A percentile compares a stretch with the other conserved stretches of the same genome.
phyloP scores from a whole-genome alignment of 2,113 vertebrate species.

The Gadus macrocephalus region DNA sequence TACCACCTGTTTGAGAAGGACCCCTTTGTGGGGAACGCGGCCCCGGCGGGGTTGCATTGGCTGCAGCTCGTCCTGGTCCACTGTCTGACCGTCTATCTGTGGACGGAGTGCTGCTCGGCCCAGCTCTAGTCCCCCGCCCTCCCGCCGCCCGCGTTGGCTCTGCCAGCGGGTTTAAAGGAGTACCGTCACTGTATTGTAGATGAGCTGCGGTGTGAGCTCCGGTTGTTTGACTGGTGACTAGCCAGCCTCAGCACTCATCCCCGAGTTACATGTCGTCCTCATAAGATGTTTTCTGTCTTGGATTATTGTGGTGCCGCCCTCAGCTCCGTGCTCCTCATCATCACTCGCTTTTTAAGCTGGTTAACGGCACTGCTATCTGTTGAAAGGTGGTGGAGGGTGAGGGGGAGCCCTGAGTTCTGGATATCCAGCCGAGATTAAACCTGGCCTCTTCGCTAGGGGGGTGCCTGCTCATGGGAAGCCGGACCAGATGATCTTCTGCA shows the following conservation, averaged over 20 bases:
- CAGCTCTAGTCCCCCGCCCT: constrained; percentile 61
- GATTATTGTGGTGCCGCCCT: constrained; percentile 23
- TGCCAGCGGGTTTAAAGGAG: constrained; percentile 48
- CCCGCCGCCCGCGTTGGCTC: constrained; percentile 33
- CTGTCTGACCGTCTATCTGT: constrained; percentile 57
- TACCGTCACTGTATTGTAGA: constrained; percentile 35
- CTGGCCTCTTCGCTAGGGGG: constrained; percentile 49
- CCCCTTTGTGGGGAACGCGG: constrained; percentile 41
- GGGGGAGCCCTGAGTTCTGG: constrained; percentile 40
- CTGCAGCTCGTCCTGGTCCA: constrained; percentile 36
- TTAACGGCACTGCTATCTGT: constrained; percentile 46
- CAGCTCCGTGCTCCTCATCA: constrained; percentile 34
- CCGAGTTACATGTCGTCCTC: too few relatives aligned
- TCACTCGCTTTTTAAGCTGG: constrained; percentile 31
- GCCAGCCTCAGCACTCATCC: constrained; percentile 30
- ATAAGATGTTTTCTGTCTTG: too few relatives aligned
- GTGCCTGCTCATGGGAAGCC: constrained; percentile 48
- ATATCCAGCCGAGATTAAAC: constrained; percentile 61
- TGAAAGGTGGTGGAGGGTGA: constrained; percentile 9
- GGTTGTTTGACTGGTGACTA: too few relatives aligned
- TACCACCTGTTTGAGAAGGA: constrained; percentile 87
- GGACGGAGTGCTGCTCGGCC: constrained; percentile 63
- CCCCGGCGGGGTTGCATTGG: neutral
- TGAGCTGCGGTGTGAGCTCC: constrained; percentile 16
- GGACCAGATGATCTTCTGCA: constrained; percentile 68